A percentile compares a stretch with the other conserved stretches of the same genome.
phyloP scores from a whole-genome alignment of 2,888 invertebrate species.

The Ophion ellenae region DNA sequence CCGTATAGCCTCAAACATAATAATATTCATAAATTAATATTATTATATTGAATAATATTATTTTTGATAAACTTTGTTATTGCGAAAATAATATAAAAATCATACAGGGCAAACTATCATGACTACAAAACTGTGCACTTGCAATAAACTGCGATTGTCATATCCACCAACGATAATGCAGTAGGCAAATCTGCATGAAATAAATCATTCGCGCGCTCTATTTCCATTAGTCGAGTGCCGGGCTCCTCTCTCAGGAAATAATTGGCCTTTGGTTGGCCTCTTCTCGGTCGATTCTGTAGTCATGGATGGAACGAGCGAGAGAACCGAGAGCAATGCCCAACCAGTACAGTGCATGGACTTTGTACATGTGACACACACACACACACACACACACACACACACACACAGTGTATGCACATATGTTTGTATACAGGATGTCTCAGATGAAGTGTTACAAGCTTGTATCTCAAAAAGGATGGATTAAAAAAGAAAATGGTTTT shows the following conservation, averaged over 20 bases:
- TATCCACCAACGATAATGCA: not conserved
- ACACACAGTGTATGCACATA: not conserved
- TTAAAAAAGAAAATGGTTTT: too few relatives aligned
- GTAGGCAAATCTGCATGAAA: not conserved
- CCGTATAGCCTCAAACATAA: too few relatives aligned
- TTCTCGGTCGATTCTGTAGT: conserved; percentile 40
- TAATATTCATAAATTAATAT: too few relatives aligned
- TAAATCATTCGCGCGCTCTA: conserved; percentile 11
- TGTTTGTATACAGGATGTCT: too few relatives aligned
- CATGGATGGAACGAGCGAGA: not conserved
- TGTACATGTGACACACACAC: too few relatives aligned
- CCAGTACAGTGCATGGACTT: not conserved
- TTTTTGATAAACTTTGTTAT: too few relatives aligned
- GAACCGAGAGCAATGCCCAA: not conserved
- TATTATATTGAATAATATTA: too few relatives aligned
- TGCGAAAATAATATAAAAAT: too few relatives aligned
- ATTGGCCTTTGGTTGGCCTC: conserved; percentile 44
- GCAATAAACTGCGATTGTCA: not conserved
- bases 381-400: not conserved
- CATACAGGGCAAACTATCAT: too few relatives aligned
- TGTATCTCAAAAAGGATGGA: too few relatives aligned
- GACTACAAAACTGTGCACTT: not conserved
- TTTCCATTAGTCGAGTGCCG: not conserved
- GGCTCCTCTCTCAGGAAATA: conserved; percentile 24
- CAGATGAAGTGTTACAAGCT: too few relatives aligned